Evolutionary conservation across 1,140 invertebrate genomes (phyloP), one percentile per base, ranked within the genome.

Genomic region (Hycleus phaleratus): DNA sequence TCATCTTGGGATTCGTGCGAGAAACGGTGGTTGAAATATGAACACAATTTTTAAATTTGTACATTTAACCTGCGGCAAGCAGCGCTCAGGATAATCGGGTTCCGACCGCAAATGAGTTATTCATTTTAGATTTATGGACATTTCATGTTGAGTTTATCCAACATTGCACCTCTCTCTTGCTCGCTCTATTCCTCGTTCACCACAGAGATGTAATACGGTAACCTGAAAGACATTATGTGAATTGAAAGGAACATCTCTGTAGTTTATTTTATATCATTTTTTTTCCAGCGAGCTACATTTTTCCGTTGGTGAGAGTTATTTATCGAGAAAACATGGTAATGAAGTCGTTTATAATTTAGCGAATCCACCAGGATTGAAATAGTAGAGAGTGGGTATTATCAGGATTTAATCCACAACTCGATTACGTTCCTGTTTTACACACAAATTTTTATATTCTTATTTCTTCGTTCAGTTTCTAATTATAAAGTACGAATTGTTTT

Each of bases 91-190:
- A 63, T 68, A 68, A 68, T 68, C 64, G 63, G 66, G 66, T 68
- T 67, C 61, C 59, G 44, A 50, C 56, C 49, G 48, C 60, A 67
- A 66, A 68, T 68, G 66, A 68, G 63, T 68, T 68, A 68, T 68
- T 68, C 66, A 68, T 68, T 68, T 68, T 66, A 65, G 64, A 68
- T 68, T 68, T 68, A 68, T 61, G 66, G 61, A 58, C 54, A 47
- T 63, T 60, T 63, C 64, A 55, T 51, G 55, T 62, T 60, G 48
- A 65, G 62, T 62, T 62, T 62, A 55, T 55, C 44, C 45, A 38
- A 55, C 32, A 32, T 32, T 32, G 32, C 32, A 4, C 7, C 32
- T 32, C 32, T 7, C 4, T 2, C 7, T 32, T 32, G 18, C 18
- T 18, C 18, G 18, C 18, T 32, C 32, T 7, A 32, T 18, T 18